These are phyloP conservation scores for Portevinia maculata DNA, from an alignment of 2,888 invertebrate species.

Conservation along the genomic window DNA sequence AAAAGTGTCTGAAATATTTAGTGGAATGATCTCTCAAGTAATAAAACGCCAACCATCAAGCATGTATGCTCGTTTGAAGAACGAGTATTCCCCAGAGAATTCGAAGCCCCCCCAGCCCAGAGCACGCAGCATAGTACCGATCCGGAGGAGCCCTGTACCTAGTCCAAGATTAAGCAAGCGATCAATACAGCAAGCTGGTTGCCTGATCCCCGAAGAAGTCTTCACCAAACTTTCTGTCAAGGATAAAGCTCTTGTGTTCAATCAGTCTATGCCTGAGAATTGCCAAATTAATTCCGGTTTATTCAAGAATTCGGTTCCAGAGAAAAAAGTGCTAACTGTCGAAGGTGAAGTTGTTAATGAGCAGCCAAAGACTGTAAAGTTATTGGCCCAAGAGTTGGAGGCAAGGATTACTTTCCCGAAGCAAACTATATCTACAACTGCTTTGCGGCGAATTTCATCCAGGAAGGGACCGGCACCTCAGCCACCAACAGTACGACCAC, in stretches of 20 bases:
- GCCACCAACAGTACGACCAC: slow-evolving; percentile 47
- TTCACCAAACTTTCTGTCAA: slow-evolving; percentile 80
- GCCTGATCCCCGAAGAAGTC: slow-evolving; percentile 79
- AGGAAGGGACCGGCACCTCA: slow-evolving; percentile 28
- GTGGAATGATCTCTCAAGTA: slow-evolving; percentile 78
- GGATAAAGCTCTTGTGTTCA: slow-evolving; percentile 80
- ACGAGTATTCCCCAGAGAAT: slow-evolving; percentile 68
- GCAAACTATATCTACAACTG: slow-evolving; percentile 17
- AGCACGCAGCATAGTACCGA: neutral
- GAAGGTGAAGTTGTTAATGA: slow-evolving; percentile 77
- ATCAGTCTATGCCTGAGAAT: slow-evolving; percentile 79
- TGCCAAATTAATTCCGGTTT: slow-evolving; percentile 78
- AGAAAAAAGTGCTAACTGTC: slow-evolving; percentile 14
- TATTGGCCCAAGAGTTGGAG: slow-evolving; percentile 77
- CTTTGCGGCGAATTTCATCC: slow-evolving; percentile 5
- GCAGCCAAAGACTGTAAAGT: slow-evolving; percentile 78
- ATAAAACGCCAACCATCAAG: slow-evolving; percentile 74
- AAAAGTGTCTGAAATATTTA: slow-evolving; percentile 80
- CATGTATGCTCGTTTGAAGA: slow-evolving; percentile 75
- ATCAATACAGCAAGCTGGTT: slow-evolving; percentile 65
- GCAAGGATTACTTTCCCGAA: slow-evolving; percentile 68
- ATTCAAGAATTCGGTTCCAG: slow-evolving; percentile 75
- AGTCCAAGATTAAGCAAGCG: slow-evolving; percentile 19
- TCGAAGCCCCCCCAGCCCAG: slow-evolving; percentile 23
- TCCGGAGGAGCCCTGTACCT: neutral